Conservation (phyloP, 2,113 vertebrate genomes). For the Salvelinus fontinalis region DNA sequence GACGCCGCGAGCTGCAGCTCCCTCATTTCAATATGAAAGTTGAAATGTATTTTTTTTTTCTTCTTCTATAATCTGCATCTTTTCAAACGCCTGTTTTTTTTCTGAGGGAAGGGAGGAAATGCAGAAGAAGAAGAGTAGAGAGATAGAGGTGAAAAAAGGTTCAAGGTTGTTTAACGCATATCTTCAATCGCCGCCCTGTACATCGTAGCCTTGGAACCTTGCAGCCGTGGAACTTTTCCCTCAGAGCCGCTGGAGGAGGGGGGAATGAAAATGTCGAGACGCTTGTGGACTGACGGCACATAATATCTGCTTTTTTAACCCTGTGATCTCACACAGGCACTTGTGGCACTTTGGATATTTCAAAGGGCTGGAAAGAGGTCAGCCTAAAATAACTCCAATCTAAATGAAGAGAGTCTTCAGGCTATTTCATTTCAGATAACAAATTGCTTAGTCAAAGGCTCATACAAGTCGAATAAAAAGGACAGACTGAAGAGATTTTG, state of each 20-base stretch:
- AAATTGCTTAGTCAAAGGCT: conserved; percentile 51
- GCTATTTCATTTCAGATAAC: conserved; percentile 42
- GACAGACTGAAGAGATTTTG: conserved; percentile 7
- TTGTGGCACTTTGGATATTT: conserved; percentile 34
- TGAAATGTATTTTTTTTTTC: conserved; percentile 59
- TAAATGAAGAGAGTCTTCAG: conserved; percentile 17
- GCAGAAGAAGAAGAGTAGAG: conserved; percentile 15
- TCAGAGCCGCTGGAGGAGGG: conserved; percentile 21
- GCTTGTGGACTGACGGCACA: conserved; percentile 45
- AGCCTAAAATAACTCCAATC: conserved; percentile 30
- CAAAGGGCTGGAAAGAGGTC: conserved; percentile 12
- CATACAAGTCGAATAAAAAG: conserved; percentile 43
- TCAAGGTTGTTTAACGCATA: conserved; percentile 66
- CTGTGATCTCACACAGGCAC: conserved; percentile 40
- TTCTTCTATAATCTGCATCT: conserved; percentile 62
- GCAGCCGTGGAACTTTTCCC: conserved; percentile 56
- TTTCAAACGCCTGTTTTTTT: conserved; percentile 65
- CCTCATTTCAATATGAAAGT: conserved; percentile 79
- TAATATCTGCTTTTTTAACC: conserved; percentile 32
- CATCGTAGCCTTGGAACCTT: conserved; percentile 63
- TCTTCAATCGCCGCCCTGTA: conserved; percentile 57
- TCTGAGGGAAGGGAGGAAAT: conserved; percentile 48
- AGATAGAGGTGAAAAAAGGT: conserved; percentile 53
- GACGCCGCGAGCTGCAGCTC: conserved; percentile 55
- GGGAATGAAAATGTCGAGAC: neutral